Base-by-base conservation (phyloP, 2,888 invertebrate species). In the Heliconius cydno region DNA sequence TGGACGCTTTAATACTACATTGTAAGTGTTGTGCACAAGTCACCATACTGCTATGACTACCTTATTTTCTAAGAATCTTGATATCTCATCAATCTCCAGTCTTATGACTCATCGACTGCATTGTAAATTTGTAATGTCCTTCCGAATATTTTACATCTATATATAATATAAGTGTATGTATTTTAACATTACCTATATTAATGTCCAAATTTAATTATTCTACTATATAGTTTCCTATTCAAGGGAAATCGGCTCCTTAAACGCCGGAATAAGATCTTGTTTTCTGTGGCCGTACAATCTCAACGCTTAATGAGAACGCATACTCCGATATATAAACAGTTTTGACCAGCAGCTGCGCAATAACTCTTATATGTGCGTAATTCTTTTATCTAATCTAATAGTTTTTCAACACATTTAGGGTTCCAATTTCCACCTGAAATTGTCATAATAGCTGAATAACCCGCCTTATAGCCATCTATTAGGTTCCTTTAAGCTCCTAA, bases 1-100 rank as follows among this genome's bases (percentile, higher is more conserved):
- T 79, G 83, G 83, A 88, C 88, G 88, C 88, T 87, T 90, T 85
- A 66, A 66, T 38, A 66, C 52, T 67, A 52, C 65, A 71, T 75
- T 41, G 41, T 38, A 68, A 10, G n/a, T 79, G 63, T 66, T 77
- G 67, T 77, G 46, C 30, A 68, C 73, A 41, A 25, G 25, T 60
- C 65, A 67, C 19, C 19, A 67, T 30, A 73, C 19, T 67, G 25
- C 41, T 34, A 71, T 76, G 38, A 76, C 60, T 63, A 60, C n/a
- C 46, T 76, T 25, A n/a, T 38, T n/a, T 81, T 72, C 77, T 30
- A n/a, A 76, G 65, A 82, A 79, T 63, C 46, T 52, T 57, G 70
- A 81, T 79, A 70, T 34, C 22, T 65, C 75, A 75, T 75, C 46
- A 79, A 77, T 60, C 72, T 30, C 65, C 30, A 28, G 65, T 38